Evolutionary conservation across 2,888 invertebrate genomes (phyloP).

Genomic region (Yponomeuta evonymella): DNA sequence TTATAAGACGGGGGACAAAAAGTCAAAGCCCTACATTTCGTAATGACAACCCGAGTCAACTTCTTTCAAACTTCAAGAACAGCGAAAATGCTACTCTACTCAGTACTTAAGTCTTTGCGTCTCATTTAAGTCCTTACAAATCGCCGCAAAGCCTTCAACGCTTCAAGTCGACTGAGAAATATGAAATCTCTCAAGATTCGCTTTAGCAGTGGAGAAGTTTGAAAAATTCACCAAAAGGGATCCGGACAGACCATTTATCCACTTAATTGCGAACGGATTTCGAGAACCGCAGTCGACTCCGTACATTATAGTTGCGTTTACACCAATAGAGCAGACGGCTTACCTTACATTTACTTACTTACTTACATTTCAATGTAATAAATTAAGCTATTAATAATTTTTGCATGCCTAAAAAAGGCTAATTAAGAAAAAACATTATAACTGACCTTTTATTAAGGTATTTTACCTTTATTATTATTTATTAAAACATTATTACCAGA

Average conservation of each 20-base stretch:
- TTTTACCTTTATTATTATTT: too few species aligned
- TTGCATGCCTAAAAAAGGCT: too few species aligned
- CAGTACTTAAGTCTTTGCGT: background rate
- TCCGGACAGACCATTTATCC: conserved; percentile 14
- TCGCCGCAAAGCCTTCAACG: background rate
- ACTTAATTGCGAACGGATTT: conserved; percentile 16
- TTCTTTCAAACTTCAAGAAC: background rate
- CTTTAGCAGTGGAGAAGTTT: conserved; percentile 4
- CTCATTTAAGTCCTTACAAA: background rate
- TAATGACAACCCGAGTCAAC: background rate
- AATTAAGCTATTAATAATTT: too few species aligned
- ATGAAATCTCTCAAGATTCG: conserved; percentile 8
- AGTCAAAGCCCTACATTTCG: too few species aligned
- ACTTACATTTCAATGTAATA: too few species aligned
- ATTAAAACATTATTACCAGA: too few species aligned
- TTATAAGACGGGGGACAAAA: too few species aligned
- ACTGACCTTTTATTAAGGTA: too few species aligned
- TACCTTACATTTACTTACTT: too few species aligned
- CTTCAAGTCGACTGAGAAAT: conserved; percentile 6
- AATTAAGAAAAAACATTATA: too few species aligned
- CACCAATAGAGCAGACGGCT: background rate
- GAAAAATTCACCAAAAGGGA: conserved; percentile 12
- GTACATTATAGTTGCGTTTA: conserved; percentile 4
- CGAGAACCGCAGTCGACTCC: conserved; percentile 12
- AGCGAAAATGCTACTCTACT: background rate